phyloP scores from a whole-genome alignment of 2,888 invertebrate genomes.

The Apomyelois bistriatella region DNA sequence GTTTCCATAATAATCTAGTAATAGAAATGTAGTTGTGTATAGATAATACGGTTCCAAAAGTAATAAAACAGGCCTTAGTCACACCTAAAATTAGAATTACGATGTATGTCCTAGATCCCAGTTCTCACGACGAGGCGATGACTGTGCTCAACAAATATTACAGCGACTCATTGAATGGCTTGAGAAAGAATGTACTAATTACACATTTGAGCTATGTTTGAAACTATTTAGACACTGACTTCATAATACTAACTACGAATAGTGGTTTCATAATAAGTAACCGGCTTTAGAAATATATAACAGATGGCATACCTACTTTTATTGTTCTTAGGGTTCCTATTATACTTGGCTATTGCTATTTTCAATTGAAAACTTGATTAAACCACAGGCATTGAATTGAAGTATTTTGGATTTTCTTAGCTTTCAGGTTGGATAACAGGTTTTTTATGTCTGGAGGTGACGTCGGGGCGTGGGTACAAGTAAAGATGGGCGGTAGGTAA shows the following conservation, averaged over 20 bases:
- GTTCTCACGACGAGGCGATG: not conserved
- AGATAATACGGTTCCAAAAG: not conserved
- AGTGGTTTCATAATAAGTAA: too few species aligned
- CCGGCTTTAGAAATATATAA: not conserved
- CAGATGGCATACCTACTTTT: not conserved
- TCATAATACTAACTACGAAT: not conserved
- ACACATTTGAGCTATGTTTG: not conserved
- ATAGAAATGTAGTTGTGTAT: not conserved
- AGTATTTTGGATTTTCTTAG: too few species aligned
- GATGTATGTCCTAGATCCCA: not conserved
- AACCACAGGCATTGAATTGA: too few species aligned
- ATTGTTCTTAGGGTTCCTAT: too few species aligned
- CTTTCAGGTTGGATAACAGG: too few species aligned
- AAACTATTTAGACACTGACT: not conserved
- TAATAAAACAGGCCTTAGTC: conserved; percentile 3
- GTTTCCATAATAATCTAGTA: too few species aligned
- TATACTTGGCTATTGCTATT: too few species aligned
- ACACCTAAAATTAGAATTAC: conserved; percentile 7
- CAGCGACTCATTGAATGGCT: not conserved
- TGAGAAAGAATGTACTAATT: not conserved
- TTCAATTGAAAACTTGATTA: too few species aligned
- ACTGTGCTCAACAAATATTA: not conserved
- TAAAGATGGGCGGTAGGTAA: too few species aligned
- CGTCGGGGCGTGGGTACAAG: too few species aligned
- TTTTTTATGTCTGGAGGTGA: too few species aligned